Base-by-base conservation (phyloP, 2,888 invertebrate species). In the Protonemura montana region DNA sequence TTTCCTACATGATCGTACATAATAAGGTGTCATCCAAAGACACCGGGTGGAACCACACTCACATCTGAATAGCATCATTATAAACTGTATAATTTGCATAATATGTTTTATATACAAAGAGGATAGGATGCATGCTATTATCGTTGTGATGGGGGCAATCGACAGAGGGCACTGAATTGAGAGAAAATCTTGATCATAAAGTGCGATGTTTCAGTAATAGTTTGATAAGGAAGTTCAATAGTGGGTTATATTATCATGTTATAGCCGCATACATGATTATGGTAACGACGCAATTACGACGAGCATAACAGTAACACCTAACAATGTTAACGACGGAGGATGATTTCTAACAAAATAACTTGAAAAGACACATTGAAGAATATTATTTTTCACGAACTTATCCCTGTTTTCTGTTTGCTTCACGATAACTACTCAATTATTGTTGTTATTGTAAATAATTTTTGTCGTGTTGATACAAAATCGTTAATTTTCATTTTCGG, bases 1-100 rank as follows among this genome's bases (percentile, higher is more conserved):
- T 78, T 78, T 78, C 78, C 2, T 78, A 78, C 78, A 27, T 25
- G 78, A 59, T 78, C 78, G 27, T 27, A 27, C 28, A 78, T 78
- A 78, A 78, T 78, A 78, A 78, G 78, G 78, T 78, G 78, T 78
- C 78, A 78, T 78, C 78, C 78, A 28, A 26, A 28, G 26, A 78
- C 27, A 78, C 78, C 27, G 78, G 78, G 78, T 78, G 78, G 78
- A 59, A 59, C 59, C 59, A 59, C 7, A 21, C 59, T 16, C 59
- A 59, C 59, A 59, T 59, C 59, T 59, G 59, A 59, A 59, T 59
- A 59, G 59, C 59, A 59, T 59, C 59, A 59, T 59, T 59, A 59
- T 21, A 59, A 13, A 21, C 2, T n/a, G 1, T 59, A 13, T 13
- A 59, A 59, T 59, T 59, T 59, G 59, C 59, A 59, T 59, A 59